Evolutionary conservation across 2,888 invertebrate genomes (phyloP), one percentile per base, ranked within the genome.

Genomic region (Tetrapedia diversipes): DNA sequence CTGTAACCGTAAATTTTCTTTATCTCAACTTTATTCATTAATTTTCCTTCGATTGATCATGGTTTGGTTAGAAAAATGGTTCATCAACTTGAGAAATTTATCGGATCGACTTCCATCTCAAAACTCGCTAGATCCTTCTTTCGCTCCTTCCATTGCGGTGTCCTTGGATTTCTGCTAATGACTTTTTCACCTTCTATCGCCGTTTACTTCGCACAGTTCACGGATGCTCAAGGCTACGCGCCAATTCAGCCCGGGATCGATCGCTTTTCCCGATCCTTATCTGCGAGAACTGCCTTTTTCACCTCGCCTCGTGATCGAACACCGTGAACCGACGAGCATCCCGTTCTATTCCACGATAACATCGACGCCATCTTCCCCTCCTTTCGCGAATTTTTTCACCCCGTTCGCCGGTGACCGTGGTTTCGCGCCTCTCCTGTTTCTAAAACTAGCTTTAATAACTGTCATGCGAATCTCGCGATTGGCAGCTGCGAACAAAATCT

Each of bases 201-300:
- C 63, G 19, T 47, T 63, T 74, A 74, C 63, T 60, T 54, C 24
- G 53, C 63, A 51, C 51, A n/a, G n/a, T 59, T 64, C 43, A 16
- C 64, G 67, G 63, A 72, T 64, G 59, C 43, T 54, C 78, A 77
- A 77, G 77, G 76, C 60, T 39, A 43, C 27, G 3, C 29, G 41
- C 11, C 45, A 66, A 77, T 77, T 32, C 57, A 67, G 56, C 47
- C 63, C 37, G 4, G 70, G 61, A 64, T 71, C 78, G 77, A 65
- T 67, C 49, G 68, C 69, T 61, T 77, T 79, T 79, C 68, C 65
- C 77, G 79, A 79, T 79, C 65, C 45, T 68, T 77, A 73, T 79
- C 73, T 37, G 7, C 34, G 37, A 45, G 24, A n/a, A n/a, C 37
- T 34, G 64, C 47, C 51, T 59, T 76, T 79, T 79, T 63, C 69